Evolutionary conservation across 2,888 invertebrate genomes (phyloP).

Genomic region (Odontocerum albicorne): DNA sequence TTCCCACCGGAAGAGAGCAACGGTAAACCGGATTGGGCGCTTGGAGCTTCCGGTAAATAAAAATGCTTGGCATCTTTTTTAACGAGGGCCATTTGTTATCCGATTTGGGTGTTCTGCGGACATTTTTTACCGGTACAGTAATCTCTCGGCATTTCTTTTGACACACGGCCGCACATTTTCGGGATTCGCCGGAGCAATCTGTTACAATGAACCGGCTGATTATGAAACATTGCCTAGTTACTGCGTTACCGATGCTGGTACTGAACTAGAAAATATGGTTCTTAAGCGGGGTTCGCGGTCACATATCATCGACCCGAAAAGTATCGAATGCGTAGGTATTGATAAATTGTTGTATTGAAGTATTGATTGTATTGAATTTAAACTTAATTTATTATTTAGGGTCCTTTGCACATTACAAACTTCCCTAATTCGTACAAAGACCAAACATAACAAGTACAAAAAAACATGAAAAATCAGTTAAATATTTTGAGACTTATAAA

Average conservation of each 20-base stretch:
- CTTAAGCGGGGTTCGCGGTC: too few relatives aligned
- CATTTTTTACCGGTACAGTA: conserved; percentile 33
- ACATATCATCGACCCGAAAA: too few relatives aligned
- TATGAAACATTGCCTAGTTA: conserved; percentile 41
- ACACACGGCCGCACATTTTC: conserved; percentile 31
- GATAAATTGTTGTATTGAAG: too few relatives aligned
- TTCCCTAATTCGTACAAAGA: too few relatives aligned
- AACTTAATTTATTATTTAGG: too few relatives aligned
- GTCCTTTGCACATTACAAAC: too few relatives aligned
- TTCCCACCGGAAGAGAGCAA: conserved; percentile 8
- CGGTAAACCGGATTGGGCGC: neutral
- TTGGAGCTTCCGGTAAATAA: conserved; percentile 12
- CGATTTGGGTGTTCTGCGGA: conserved; percentile 18
- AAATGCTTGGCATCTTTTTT: conserved; percentile 30
- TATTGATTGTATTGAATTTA: too few relatives aligned
- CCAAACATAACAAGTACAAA: too few relatives aligned
- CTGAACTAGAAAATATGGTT: too few relatives aligned
- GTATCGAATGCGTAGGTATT: too few relatives aligned
- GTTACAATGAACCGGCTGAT: conserved; percentile 41
- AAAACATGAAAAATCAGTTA: too few relatives aligned
- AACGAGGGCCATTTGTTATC: conserved; percentile 32
- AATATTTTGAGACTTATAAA: too few relatives aligned
- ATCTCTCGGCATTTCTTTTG: conserved; percentile 32
- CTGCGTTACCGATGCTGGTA: conserved; percentile 2
- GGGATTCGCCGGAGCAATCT: conserved; percentile 38